Base-by-base conservation (phyloP, 2,888 invertebrate species). In the Ferrisia virgata region DNA sequence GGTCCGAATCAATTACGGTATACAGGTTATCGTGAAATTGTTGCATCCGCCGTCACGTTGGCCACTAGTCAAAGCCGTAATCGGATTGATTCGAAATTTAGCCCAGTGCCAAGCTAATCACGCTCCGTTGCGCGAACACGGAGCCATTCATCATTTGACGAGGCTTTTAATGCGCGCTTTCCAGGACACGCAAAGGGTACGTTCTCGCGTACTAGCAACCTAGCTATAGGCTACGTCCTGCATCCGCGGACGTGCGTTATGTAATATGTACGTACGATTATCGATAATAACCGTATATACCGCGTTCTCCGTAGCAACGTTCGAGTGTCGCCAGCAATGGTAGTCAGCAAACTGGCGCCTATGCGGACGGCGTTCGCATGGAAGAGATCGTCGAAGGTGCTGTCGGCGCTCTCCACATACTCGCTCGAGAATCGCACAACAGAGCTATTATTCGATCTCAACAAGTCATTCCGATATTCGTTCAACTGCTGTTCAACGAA, bases 321-420 rank as follows among this genome's bases (percentile, higher is more conserved):
- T 40, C 28, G 40, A 79, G 40, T 13, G 79, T 79, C 2, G 43
- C 40, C 15, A 79, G 43, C 13, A 43, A 18, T 9, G 40, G 28
- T 25, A 79, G 79, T 28, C 79, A 39, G n/a, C 79, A 18, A 25
- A 22, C 79, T 0, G 58, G 28, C 11, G 58, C 58, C 6, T 79
- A 79, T 5, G 95, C 96, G 0, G 97, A 98, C 89, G 99, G 99
- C 18, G 98, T 99, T 6, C 93, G 98, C 69, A 98, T 99, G 98
- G 98, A 99, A 88, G 99, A 99, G 89, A 98, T 99, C 86, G 96
- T 99, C 22, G 99, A 99, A 89, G 98, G 98, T 39, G 96, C 97
- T 0, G 97, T 98, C 8, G 98, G 98, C 0, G 99, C 99, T 25
- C 91, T 99, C 86, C 99, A 99, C 89, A 98, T 99, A 88, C 91